Percentiles rank a stretch among this genome's conserved stretches.
Conservation (phyloP, 2,888 invertebrate genomes). For the Ophioninae sp. region DNA sequence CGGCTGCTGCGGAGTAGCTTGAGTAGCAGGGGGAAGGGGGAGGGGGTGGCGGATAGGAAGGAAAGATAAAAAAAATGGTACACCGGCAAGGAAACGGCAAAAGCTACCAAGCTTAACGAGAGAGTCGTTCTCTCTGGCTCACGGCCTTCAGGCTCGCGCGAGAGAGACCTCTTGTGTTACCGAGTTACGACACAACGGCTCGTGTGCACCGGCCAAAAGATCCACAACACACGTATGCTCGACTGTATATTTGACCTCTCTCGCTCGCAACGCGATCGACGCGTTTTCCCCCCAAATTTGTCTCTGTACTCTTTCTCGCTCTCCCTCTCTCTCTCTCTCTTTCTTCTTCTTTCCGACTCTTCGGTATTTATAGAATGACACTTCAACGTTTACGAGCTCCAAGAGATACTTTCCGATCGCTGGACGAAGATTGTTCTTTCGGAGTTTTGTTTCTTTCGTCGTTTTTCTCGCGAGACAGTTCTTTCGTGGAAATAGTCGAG, state of each 20-base stretch:
- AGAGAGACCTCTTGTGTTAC: conserved; percentile 57
- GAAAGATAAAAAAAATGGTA: conserved; percentile 6
- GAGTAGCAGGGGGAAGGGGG: background rate
- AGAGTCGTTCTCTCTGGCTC: conserved; percentile 34
- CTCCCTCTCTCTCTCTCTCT: no score
- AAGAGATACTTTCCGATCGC: no score
- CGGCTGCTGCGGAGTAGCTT: background rate
- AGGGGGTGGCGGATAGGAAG: background rate
- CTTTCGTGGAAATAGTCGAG: no score
- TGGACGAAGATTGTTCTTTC: no score
- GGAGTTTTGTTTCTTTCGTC: no score
- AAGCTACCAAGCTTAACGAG: conserved; percentile 39
- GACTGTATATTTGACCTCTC: conserved; percentile 15
- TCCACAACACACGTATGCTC: conserved; percentile 26
- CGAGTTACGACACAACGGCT: conserved; percentile 62
- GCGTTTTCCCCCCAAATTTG: background rate
- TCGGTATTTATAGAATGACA: background rate
- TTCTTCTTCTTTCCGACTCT: background rate
- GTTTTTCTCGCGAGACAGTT: no score
- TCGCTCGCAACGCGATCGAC: background rate
- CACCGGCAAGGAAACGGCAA: conserved; percentile 51
- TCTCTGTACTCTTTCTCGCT: background rate
- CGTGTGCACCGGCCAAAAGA: conserved; percentile 59
- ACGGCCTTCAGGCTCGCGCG: conserved; percentile 57
- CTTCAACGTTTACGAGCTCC: no score